Base-by-base conservation (phyloP, 2,888 invertebrate genomes). In the Bellardia pandia region DNA sequence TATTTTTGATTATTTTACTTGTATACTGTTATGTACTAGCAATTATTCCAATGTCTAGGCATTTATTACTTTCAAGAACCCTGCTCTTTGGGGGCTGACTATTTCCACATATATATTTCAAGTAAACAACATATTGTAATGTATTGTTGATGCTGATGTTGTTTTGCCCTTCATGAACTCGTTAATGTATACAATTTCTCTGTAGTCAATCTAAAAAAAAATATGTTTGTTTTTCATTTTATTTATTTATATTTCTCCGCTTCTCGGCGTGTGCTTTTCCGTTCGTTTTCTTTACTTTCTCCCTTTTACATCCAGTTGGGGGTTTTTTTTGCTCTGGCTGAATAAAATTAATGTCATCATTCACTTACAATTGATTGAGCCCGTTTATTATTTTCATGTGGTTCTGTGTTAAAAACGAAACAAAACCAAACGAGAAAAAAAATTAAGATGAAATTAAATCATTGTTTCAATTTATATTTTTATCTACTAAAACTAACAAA, bases 101-200 rank as follows among this genome's bases (percentile, higher is more conserved):
- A 40, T 77, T 30, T 48, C 4, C 23, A 9, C 5, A 42, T n/a
- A n/a, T n/a, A n/a, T 30, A 37, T 40, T 66, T 77, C 5, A 66
- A 77, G 23, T 45, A 23, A 66, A 60, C 23, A 60, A 48, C 60
- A 69, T 33, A 53, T 71, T 71, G 51, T 23, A n/a, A 3, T 8
- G 9, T 62, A 48, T 75, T 16, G 23, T 37, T 68, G 45, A 16
- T 78, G 45, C 23, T 45, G 66, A 13, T 45, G 45, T 68, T 79
- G n/a, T 53, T 78, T 77, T 68, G 81, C 77, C 78, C 66, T 64
- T 75, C 64, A 82, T 82, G 78, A 82, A 82, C 78, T 86, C 68
- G 33, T 33, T 78, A 86, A 86, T 86, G 78, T 69, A 5, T 42
- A 56, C 74, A 37, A 86, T 86, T 86, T 86, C 72, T 86, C 85